Base-by-base conservation (phyloP, 2,888 invertebrate species). In the Parnassius smintheus region DNA sequence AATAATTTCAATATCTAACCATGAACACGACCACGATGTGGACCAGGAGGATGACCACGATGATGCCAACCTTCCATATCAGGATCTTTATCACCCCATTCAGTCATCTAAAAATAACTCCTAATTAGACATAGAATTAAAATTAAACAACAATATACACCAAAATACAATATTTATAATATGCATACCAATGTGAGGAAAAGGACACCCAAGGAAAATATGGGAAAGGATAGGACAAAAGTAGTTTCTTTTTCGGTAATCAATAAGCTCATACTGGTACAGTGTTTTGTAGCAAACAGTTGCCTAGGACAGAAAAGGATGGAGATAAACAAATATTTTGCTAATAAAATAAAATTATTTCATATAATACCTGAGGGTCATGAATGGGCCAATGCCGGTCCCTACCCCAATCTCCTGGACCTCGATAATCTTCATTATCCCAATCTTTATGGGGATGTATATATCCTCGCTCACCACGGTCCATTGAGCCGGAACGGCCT, bases 371-470 rank as follows among this genome's bases (percentile, higher is more conserved):
- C 88, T 91, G 92, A 51, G 85, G 75, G 52, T 92, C 92, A 71
- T 88, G 89, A 70, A 91, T 83, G 10, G 87, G 84, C 92, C 92
- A 92, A 67, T 89, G 91, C 50, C 92, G 78, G 35, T 92, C 92
- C 63, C 92, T 76, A 42, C 85, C 85, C 89, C 92, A 92, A 69
- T 92, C 93, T 51, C 92, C 88, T 53, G 89, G 81, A 52, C 91
- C 84, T 56, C 93, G 90, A 66, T 93, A 94, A 59, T 94, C 94
- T 52, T 91, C 91, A 73, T 82, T 86, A 18, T 92, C 91, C 92
- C 92, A 92, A 12, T 92, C 92, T 76, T 92, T 92, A 67, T 88
- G 91, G 0, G 88, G 82, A 74, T 92, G 92, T 72, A 91, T 81
- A 65, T 91, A 92, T 1, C 83, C 83, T 48, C 92, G 84, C 57